Conservation (phyloP, 2,888 invertebrate genomes). For the Aleiodes testaceus region DNA sequence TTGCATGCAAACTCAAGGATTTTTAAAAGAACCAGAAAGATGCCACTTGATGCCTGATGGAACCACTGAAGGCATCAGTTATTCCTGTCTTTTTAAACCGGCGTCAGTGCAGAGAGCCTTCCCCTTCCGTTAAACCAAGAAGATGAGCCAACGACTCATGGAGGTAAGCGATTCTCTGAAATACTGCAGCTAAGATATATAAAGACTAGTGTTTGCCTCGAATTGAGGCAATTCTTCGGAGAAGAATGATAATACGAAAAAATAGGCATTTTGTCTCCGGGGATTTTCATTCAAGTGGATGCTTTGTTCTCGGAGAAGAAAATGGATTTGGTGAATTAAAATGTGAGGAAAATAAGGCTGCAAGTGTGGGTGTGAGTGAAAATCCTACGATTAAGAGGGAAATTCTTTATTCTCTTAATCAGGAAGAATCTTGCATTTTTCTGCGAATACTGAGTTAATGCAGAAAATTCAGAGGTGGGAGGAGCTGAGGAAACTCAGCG, state of each 20-base stretch:
- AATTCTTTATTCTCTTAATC: slow-evolving; percentile 13
- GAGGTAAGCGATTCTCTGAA: not conserved
- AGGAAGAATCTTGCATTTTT: slow-evolving; percentile 1
- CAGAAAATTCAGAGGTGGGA: not conserved
- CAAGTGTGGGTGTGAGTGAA: not conserved
- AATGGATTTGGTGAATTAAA: slow-evolving; percentile 10
- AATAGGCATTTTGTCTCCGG: slow-evolving; percentile 12
- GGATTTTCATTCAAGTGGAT: slow-evolving; percentile 12
- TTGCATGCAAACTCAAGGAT: not conserved
- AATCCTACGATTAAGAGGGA: slow-evolving; percentile 15
- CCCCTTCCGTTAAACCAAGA: slow-evolving; percentile 10
- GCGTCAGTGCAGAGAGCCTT: slow-evolving; percentile 10
- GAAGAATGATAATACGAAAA: not conserved
- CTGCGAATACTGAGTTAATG: slow-evolving; percentile 5
- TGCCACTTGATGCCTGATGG: slow-evolving; percentile 1
- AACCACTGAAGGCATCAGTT: slow-evolving; percentile 2
- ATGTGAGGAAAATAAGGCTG: not conserved
- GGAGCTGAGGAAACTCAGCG: slow-evolving; percentile 9
- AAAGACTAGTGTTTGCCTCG: slow-evolving; percentile 22
- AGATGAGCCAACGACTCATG: slow-evolving; percentile 11
- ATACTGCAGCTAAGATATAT: slow-evolving; percentile 1
- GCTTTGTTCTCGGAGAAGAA: not conserved
- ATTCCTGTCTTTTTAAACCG: slow-evolving; percentile 20
- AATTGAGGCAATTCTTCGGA: slow-evolving; percentile 16
- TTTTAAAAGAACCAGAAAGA: not conserved